These are phyloP conservation scores for Micropterix aruncella DNA, from an alignment of 2,888 invertebrate species.

Conservation along the genomic window DNA sequence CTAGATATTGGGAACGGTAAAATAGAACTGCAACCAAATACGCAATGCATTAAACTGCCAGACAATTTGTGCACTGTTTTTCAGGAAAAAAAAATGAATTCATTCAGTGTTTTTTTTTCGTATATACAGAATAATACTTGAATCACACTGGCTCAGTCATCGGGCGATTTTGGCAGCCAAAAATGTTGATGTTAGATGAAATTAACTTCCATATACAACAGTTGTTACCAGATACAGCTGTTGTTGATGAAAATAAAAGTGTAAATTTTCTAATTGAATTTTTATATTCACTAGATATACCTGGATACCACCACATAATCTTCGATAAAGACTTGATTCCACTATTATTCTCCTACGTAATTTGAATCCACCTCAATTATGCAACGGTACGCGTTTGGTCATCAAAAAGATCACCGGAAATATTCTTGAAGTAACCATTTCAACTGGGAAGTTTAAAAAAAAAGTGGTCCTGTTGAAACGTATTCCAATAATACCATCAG, in stretches of 20 bases:
- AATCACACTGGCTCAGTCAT: slow-evolving; percentile 17
- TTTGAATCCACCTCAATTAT: slow-evolving; percentile 14
- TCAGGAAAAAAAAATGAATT: slow-evolving; percentile 9
- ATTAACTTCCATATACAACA: slow-evolving; percentile 12
- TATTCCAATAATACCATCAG: neutral
- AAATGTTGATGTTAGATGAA: slow-evolving; percentile 16
- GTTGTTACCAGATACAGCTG: slow-evolving; percentile 12
- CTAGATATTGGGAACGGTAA: slow-evolving; percentile 13
- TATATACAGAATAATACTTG: slow-evolving; percentile 14
- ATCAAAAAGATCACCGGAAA: slow-evolving; percentile 10
- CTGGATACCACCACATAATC: slow-evolving; percentile 13
- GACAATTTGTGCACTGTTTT: slow-evolving; percentile 12
- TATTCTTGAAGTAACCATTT: slow-evolving; percentile 13
- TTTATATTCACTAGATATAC: slow-evolving; percentile 14
- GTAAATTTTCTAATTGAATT: slow-evolving; percentile 15
- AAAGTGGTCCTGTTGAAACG: neutral
- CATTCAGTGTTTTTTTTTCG: slow-evolving; percentile 14
- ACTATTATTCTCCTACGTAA: slow-evolving; percentile 15
- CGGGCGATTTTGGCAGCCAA: slow-evolving; percentile 18
- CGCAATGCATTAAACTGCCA: slow-evolving; percentile 12
- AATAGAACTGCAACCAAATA: slow-evolving; percentile 10
- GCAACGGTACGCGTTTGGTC: slow-evolving; percentile 12
- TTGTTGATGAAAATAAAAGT: slow-evolving; percentile 9
- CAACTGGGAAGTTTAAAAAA: slow-evolving; percentile 4
- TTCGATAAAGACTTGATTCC: slow-evolving; percentile 15